Evolutionary conservation across 30 jellyfish, hydroid and myxozoan species (phyloP).

Genomic region (Clytia hemisphaerica): DNA sequence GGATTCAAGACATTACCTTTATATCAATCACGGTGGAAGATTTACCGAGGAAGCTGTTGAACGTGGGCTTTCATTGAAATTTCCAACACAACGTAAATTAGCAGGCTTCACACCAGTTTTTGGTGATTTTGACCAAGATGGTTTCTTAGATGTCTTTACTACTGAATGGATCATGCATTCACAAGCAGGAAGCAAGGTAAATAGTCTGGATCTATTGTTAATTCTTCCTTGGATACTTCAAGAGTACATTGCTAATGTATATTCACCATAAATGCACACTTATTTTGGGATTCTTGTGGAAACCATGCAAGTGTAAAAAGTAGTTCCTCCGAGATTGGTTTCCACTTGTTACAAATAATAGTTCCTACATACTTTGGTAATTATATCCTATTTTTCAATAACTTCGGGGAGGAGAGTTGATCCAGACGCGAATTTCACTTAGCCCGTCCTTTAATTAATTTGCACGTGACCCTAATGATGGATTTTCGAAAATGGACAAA

Average conservation of each 20-base stretch:
- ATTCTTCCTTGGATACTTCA: too few relatives aligned
- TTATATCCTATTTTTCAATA: too few relatives aligned
- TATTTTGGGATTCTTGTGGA: not conserved
- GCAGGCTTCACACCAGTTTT: constrained; percentile 91
- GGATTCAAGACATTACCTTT: constrained; percentile 78
- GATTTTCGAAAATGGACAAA: too few relatives aligned
- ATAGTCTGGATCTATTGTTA: too few relatives aligned
- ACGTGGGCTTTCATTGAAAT: constrained; percentile 56
- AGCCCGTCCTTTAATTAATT: too few relatives aligned
- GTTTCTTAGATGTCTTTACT: constrained; percentile 77
- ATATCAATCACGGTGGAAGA: constrained; percentile 78
- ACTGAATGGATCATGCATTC: constrained; percentile 88
- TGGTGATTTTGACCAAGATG: constrained; percentile 93
- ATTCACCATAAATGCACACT: not conserved
- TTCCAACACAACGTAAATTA: constrained; percentile 56
- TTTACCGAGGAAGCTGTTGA: constrained; percentile 81
- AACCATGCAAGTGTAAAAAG: not conserved
- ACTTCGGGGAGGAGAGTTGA: too few relatives aligned
- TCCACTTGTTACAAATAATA: too few relatives aligned
- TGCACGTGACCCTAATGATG: too few relatives aligned
- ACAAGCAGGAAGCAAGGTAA: constrained; percentile 11
- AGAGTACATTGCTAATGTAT: too few relatives aligned
- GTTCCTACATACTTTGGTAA: too few relatives aligned
- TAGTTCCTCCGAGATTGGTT: too few relatives aligned
- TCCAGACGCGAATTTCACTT: too few relatives aligned